Percentiles rank a stretch among this genome's conserved stretches.
Conservation (phyloP, 2,888 invertebrate genomes). For the Megamerina dolium region DNA sequence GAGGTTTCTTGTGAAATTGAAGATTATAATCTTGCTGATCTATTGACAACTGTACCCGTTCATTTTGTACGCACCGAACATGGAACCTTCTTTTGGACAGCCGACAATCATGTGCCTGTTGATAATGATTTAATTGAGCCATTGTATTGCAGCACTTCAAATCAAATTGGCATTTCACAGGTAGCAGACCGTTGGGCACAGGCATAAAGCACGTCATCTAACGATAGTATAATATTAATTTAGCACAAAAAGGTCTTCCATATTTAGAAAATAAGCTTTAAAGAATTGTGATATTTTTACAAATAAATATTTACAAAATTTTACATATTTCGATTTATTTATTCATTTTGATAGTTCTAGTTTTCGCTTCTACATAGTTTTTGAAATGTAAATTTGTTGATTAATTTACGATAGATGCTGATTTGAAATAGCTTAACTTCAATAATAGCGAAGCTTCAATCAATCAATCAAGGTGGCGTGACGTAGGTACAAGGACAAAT, state of each 20-base stretch:
- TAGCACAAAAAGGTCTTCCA: constrained; percentile 4
- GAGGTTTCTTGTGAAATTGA: constrained; percentile 33
- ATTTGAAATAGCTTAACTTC: too few relatives aligned
- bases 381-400: too few relatives aligned
- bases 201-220: constrained; percentile 51
- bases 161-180: constrained; percentile 39
- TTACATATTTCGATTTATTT: too few relatives aligned
- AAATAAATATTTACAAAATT: too few relatives aligned
- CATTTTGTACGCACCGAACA: constrained; percentile 74
- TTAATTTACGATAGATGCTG: too few relatives aligned
- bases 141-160: constrained; percentile 40
- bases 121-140: constrained; percentile 45
- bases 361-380: too few relatives aligned
- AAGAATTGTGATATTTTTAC: constrained; percentile 2
- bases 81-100: constrained; percentile 80
- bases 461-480: too few relatives aligned
- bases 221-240: not conserved
- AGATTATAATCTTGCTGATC: constrained; percentile 39
- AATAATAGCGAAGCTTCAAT: too few relatives aligned
- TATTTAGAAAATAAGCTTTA: too few relatives aligned
- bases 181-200: constrained; percentile 61
- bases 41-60: constrained; percentile 56
- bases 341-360: too few relatives aligned
- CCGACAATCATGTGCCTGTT: constrained; percentile 50
- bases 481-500: too few relatives aligned